Evolutionary conservation across 53 echinoderm and acorn worm genomes (phyloP).

Genomic region (Antedon mediterranea): DNA sequence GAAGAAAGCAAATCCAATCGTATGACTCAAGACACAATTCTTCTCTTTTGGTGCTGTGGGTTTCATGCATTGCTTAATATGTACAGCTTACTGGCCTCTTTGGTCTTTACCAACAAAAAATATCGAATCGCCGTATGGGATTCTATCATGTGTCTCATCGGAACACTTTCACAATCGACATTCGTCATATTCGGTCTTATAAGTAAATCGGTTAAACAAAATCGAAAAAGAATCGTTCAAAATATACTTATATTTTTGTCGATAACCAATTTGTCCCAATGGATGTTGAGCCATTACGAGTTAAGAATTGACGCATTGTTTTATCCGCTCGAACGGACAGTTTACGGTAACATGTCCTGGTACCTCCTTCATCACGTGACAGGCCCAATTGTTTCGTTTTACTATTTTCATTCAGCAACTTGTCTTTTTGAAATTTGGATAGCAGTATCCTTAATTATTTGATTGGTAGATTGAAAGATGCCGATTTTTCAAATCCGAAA

Average conservation of each 20-base stretch:
- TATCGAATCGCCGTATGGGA: background rate
- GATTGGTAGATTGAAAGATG: too few species aligned
- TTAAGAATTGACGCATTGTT: background rate
- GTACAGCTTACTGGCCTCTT: background rate
- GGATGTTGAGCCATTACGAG: background rate
- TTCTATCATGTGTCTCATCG: too few species aligned
- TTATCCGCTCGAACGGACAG: background rate
- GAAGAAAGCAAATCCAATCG: background rate
- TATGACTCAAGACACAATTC: background rate
- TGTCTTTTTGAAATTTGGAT: background rate
- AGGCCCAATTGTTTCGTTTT: background rate
- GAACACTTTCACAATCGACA: background rate
- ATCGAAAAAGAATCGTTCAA: background rate
- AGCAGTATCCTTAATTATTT: too few species aligned
- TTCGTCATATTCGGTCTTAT: background rate
- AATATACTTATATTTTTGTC: background rate
- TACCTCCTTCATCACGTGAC: background rate
- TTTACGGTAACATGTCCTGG: background rate
- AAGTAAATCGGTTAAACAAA: background rate
- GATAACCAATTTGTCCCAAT: background rate
- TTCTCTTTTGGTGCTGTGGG: background rate
- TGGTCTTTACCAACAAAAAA: background rate
- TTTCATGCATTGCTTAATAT: background rate
- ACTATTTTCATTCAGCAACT: background rate
- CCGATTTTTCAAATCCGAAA: too few species aligned